Evolutionary conservation across 2,888 invertebrate genomes (phyloP), one percentile per base, ranked within the genome.

Genomic region (Xanthia icteritia): DNA sequence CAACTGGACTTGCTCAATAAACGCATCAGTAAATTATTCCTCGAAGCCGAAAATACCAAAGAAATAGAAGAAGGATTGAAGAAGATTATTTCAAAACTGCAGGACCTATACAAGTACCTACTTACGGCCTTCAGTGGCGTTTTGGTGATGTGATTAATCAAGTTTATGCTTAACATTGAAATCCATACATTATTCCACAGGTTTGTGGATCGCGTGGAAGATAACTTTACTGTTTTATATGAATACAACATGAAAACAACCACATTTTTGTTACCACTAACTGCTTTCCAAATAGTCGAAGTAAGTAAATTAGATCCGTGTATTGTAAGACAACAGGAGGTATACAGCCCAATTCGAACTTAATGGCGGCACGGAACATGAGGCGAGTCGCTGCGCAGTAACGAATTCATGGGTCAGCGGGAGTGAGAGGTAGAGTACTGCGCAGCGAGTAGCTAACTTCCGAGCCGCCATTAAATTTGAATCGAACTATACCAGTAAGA

Each of bases 201-300:
- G 5, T 92, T 93, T 54, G 82, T 92, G 3, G 80, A 90, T 27
- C 76, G 75, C 4, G 87, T 94, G 2, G 90, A 93, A 82, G 82
- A 31, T 5, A 88, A 89, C 54, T 94, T 93, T 61, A 89, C 89
- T 9, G 61, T 92, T 5, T 79, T 95, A 6, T 95, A 94, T 67
- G 95, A 96, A 83, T 93, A 90, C 42, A 92, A 90, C 68, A 92
- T 96, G 93, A 95, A 95, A 89, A 86, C 92, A 0, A 93, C 94
- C 1, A 94, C 93, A 15, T 86, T 95, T 81, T 75, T 93, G n/a
- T 77, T 95, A 45, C 94, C 96, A 0, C 89, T 94, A 27, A 85
- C 92, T n/a, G 90, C 91, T n/a, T 94, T 94, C 81, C 92, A 93
- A 89, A 88, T 95, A 51, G 73, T 92, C 2, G 91, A 92, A 89